Evolutionary conservation across 1,140 invertebrate genomes (phyloP).

Genomic region (Drosophila truncata): DNA sequence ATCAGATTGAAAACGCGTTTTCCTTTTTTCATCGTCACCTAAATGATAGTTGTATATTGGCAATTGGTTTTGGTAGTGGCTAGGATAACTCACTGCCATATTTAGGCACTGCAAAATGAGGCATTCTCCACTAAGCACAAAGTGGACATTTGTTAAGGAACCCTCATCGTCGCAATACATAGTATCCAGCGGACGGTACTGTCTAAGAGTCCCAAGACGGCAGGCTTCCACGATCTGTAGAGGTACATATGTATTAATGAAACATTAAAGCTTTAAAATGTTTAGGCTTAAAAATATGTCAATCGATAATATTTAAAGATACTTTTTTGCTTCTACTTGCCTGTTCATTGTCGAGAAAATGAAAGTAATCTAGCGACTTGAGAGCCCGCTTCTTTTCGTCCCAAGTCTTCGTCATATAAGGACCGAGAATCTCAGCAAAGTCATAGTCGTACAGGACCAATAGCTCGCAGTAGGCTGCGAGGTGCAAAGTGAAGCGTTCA

Average conservation of each 20-base stretch:
- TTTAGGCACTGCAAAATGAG: conserved; percentile 76
- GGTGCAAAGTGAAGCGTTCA: conserved; percentile 56
- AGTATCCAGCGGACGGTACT: conserved; percentile 72
- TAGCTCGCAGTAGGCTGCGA: conserved; percentile 71
- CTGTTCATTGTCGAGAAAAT: conserved; percentile 65
- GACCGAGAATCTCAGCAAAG: conserved; percentile 53
- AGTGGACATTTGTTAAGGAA: conserved; percentile 69
- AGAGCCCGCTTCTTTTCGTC: conserved; percentile 70
- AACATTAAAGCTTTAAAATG: not conserved
- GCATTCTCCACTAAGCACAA: conserved; percentile 81
- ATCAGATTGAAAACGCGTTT: conserved; percentile 29
- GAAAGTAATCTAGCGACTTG: conserved; percentile 75
- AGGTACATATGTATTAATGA: not conserved
- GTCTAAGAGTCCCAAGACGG: conserved; percentile 51
- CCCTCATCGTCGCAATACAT: conserved; percentile 73
- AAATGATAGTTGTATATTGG: not conserved
- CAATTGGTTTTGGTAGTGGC: not conserved
- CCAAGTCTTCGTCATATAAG: conserved; percentile 67
- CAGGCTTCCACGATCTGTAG: conserved; percentile 68
- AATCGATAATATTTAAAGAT: not conserved
- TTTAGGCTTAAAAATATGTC: not conserved
- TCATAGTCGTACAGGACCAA: conserved; percentile 62
- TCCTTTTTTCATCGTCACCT: conserved; percentile 38
- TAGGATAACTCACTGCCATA: conserved; percentile 40
- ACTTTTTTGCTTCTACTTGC: conserved; percentile 24